Evolutionary conservation across 2,797 vertebrate genomes (phyloP), one percentile per base, ranked within the genome.

Genomic region (Fistularia tabacaria): DNA sequence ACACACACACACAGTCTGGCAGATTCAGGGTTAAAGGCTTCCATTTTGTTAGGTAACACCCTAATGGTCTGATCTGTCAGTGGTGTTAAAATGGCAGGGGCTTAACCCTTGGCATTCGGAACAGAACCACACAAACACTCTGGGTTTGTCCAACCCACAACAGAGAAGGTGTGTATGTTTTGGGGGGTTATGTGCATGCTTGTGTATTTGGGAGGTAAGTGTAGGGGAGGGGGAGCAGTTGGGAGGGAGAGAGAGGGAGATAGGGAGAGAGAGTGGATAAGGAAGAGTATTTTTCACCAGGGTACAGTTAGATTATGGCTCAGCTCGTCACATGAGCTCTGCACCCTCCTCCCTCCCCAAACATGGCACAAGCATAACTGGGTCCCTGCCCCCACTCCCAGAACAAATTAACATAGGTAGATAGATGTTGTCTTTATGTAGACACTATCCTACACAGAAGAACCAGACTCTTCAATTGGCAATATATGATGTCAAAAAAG

Each of bases 21-120:
- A 90, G 80, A 87, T 83, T 81, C 82, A 89, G 90, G 85, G 90
- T 91, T 92, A 92, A 92, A 85, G 82, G 84, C 90, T 87, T 91
- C 89, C 90, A 92, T 91, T 92, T 92, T 92, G 91, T 92, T 92
- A 90, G 90, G 90, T 92, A 92, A 91, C 91, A 92, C 91, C 90
- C 91, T 91, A 83, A 88, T 91, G 90, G 89, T 89, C 89, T 90
- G 89, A 91, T 92, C 89, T 88, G 87, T 89, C 89, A 89, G 86
- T 91, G 88, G 85, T 82, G 88, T 90, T 91, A 91, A 92, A 92
- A 92, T 92, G 90, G 90, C 89, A 92, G 90, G 86, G 85, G 86
- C 87, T 92, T 92, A 92, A 92, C 90, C 91, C 90, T 90, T 91
- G 82, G 84, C 79, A 85, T 89, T 81, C 91, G 76, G 86, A 74